Evolutionary conservation across 2,113 vertebrate genomes (phyloP), one percentile per base, ranked within the genome.

Genomic region (Mustela nigripes): DNA sequence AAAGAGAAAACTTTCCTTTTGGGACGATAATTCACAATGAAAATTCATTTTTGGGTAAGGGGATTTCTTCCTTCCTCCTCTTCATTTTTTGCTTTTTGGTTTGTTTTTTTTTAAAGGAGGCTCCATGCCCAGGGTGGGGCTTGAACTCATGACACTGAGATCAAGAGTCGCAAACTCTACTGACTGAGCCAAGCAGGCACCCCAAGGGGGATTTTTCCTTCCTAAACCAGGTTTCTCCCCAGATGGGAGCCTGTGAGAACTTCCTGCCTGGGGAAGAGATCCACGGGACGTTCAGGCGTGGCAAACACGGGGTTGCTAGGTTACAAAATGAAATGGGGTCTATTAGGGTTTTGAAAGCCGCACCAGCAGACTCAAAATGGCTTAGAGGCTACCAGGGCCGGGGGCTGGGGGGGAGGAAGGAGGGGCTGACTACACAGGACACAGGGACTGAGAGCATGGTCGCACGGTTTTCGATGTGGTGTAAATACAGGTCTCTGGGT

Each of bases 281-380:
- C 14, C 11, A 31, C 0, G 5, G 0, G 12, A 15, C 21, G 4
- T 3, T 36, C 33, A 11, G 33, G 2, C 6, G 0, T 3, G 33
- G 73, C 50, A 15, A 19, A 58, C 7, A 2, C 28, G 2, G 28
- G n/a, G 50, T 22, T 16, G 26, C 62, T 39, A n/a, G 2, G 4
- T 58, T 26, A 69, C 31, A 65, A 28, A 31, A 18, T 60, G 50
- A 92, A 58, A 48, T 19, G 33, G 6, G 12, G 33, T 16, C 48
- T 10, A 0, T 7, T 10, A 33, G 81, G 24, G 60, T 14, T 83
- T 48, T 63, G 19, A 48, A n/a, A 67, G 78, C 56, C 84, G 85
- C 36, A 15, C 4, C 9, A 53, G 6, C 45, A 74, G 45, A 53
- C 56, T 67, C 62, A 26, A 58, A 74, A 19, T 31, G 28, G 42